Percentiles rank a stretch among this genome's conserved stretches.
phyloP scores from a whole-genome alignment of 2,113 vertebrate species.

The Halichoerus grypus region DNA sequence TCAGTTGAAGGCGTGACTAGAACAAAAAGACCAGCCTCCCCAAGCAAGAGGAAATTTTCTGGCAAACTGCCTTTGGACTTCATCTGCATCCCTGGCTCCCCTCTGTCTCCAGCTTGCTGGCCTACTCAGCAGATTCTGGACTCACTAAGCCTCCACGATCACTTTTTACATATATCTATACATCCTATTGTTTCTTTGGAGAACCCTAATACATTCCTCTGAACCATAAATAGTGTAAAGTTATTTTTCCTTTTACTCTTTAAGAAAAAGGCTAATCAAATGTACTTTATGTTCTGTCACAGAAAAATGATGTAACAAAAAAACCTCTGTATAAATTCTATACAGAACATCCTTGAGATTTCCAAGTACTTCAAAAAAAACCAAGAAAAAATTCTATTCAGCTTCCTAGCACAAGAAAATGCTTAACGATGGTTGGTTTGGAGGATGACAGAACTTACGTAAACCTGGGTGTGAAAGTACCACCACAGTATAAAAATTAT shows the following conservation, averaged over 20 bases:
- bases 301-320: constrained; percentile 66
- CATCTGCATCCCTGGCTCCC: background rate
- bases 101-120: background rate
- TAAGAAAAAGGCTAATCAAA: background rate
- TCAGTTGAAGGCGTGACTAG: background rate
- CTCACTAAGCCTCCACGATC: background rate
- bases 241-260: background rate
- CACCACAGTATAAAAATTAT: background rate
- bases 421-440: constrained; percentile 62
- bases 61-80: background rate
- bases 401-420: constrained; percentile 69
- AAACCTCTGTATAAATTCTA: constrained; percentile 60
- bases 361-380: constrained; percentile 67
- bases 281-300: constrained; percentile 28
- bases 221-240: background rate
- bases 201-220: background rate
- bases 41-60: background rate
- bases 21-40: background rate
- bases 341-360: constrained; percentile 61
- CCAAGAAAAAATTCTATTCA: constrained; percentile 62
- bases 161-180: background rate
- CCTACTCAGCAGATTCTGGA: background rate
- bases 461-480: background rate
- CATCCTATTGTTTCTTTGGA: background rate
- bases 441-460: constrained; percentile 58